phyloP scores from a whole-genome alignment of 2,113 vertebrate species.

The Hydrolagus affinis region DNA sequence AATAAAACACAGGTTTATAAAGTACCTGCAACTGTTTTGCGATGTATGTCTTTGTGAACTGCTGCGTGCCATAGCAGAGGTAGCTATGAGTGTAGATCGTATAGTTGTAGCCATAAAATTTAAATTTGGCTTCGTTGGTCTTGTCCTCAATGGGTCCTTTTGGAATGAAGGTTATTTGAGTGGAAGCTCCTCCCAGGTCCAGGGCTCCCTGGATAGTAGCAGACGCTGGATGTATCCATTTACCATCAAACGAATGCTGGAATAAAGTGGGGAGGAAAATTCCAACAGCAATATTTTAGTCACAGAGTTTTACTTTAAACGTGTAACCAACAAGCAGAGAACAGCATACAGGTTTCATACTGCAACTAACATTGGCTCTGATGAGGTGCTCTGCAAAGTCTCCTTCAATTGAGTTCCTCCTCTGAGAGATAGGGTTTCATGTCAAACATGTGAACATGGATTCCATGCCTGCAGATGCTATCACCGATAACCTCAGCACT shows the following conservation, averaged over 20 bases:
- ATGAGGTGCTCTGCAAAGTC: too few species aligned
- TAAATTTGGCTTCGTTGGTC: constrained; percentile 42
- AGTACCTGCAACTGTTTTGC: constrained; percentile 53
- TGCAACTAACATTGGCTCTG: too few species aligned
- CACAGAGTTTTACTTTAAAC: too few species aligned
- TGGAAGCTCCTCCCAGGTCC: constrained; percentile 68
- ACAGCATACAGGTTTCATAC: too few species aligned
- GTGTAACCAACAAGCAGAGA: too few species aligned
- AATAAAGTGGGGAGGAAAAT: background rate
- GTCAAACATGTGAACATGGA: too few species aligned
- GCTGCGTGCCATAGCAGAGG: constrained; percentile 61
- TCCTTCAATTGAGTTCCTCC: too few species aligned
- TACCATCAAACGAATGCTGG: constrained; percentile 59
- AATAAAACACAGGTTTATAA: too few species aligned
- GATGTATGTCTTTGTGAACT: constrained; percentile 49
- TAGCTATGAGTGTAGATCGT: constrained; percentile 64
- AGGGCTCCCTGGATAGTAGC: constrained; percentile 53
- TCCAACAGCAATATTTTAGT: too few species aligned
- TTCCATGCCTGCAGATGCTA: too few species aligned
- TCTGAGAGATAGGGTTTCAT: too few species aligned
- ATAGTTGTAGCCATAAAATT: constrained; percentile 55
- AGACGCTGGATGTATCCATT: constrained; percentile 54
- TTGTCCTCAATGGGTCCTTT: constrained; percentile 43
- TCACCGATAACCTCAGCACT: too few species aligned
- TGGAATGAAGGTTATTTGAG: constrained; percentile 67